Evolutionary conservation across 2,888 invertebrate species (phyloP), one percentile per base, ranked within the genome.

Genomic region (Tenthredo mesomela): DNA sequence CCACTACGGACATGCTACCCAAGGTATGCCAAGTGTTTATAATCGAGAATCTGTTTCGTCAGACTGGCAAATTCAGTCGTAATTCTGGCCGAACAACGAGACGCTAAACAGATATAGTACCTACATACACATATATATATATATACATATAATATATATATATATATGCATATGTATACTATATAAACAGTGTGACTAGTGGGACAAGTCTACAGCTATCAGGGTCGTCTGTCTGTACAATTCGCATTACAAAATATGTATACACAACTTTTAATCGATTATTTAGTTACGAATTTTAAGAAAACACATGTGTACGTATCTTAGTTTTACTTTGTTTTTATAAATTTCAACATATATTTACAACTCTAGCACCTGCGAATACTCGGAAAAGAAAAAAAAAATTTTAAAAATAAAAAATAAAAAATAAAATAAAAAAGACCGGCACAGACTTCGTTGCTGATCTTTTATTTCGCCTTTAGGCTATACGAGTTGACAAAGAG

Each of bases 1-100:
- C 94, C 94, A 94, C 94, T 91, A 94, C 93, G 93, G 93, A 93
- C 93, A 94, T 93, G 93, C 93, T 94, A 92, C 94, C 94, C 93
- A 84, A 88, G 88, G 89, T 90, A 91, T 92, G 90, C 88, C 89
- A 87, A 87, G 88, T 87, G 87, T 90, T 89, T 88, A 90, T 89
- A 85, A 85, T 85, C 80, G 78, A 77, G 84, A 70, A 82, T 54
- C 70, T 80, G 82, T 85, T 82, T 85, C 84, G 83, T 75, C 84
- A 82, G 86, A 77, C 86, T 77, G 84, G 82, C 84, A 77, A 71
- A 71, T 82, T 80, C 84, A 73, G 73, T 58, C 43, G 84, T 75
- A 61, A 75, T 58, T 50, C 78, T 70, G 43, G 77, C 43, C 50
- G 50, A 67, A 78, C 84, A 58, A 75, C 77, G 40, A 78, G 84